Evolutionary conservation across 2,888 invertebrate genomes (phyloP).

Genomic region (Eucera pruinosa): DNA sequence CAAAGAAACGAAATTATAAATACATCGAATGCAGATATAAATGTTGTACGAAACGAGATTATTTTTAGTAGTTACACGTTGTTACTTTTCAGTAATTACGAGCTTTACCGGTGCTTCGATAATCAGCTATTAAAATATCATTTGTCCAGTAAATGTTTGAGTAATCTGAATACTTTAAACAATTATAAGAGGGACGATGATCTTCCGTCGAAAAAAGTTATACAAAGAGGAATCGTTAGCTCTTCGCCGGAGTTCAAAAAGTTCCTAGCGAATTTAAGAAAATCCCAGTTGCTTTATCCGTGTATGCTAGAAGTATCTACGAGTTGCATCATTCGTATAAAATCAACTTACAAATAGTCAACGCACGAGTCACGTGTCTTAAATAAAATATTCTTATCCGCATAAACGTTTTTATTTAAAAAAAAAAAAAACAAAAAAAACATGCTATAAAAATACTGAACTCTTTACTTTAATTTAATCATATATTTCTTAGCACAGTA

Average conservation of each 20-base stretch:
- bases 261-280: constrained; percentile 63
- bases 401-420: constrained; percentile 27
- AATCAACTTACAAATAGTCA: constrained; percentile 22
- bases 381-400: constrained; percentile 33
- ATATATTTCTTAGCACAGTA: constrained; percentile 12
- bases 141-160: neutral
- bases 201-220: neutral
- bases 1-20: neutral
- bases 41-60: constrained; percentile 32
- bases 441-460: neutral
- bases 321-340: constrained; percentile 31
- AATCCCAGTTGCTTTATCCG: constrained; percentile 13
- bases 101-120: constrained; percentile 14
- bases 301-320: constrained; percentile 25
- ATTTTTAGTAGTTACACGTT: constrained; percentile 20
- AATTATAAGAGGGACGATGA: neutral
- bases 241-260: constrained; percentile 74
- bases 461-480: neutral
- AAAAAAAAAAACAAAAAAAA: no score
- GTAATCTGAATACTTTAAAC: neutral
- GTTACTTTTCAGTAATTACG: constrained; percentile 29
- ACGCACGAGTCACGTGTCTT: neutral
- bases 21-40: neutral
- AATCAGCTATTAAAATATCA: constrained; percentile 15
- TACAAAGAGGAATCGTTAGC: constrained; percentile 63